Conservation (phyloP, 2,113 vertebrate species). For the Butorides virescens region DNA sequence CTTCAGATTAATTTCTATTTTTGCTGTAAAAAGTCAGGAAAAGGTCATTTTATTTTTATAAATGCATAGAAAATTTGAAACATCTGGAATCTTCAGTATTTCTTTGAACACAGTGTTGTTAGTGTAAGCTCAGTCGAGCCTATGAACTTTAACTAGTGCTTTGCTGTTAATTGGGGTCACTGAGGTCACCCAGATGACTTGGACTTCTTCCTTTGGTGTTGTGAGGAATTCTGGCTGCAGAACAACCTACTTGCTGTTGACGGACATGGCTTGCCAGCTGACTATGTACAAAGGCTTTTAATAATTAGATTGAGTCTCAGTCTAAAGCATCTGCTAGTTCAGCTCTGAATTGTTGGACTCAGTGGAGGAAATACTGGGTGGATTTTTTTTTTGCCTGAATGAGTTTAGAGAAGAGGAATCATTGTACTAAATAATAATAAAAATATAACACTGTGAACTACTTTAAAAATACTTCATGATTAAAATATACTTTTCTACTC, state of each 20-base stretch:
- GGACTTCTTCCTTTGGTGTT: not conserved
- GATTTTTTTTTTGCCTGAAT: not conserved
- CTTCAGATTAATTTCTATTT: not conserved
- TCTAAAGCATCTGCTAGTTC: not conserved
- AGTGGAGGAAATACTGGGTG: not conserved
- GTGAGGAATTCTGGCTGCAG: not conserved
- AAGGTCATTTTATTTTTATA: not conserved
- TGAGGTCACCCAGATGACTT: not conserved
- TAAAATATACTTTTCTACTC: not conserved
- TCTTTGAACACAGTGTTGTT: not conserved
- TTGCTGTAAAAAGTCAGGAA: not conserved
- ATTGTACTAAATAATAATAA: not conserved
- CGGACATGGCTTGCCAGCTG: not conserved
- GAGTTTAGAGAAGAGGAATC: not conserved
- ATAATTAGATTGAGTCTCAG: not conserved
- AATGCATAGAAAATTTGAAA: not conserved
- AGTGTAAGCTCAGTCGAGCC: not conserved
- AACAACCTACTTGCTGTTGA: not conserved
- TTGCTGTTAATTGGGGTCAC: slow-evolving; percentile 1
- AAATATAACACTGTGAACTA: not conserved
- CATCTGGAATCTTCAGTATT: not conserved
- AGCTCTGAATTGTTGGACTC: not conserved
- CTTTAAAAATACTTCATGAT: not conserved
- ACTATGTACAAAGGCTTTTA: not conserved
- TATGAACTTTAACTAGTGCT: not conserved